A percentile compares a stretch with the other conserved stretches of the same genome.
phyloP scores from a whole-genome alignment of 1,140 invertebrate genomes.

The Amphibalanus amphitrite region DNA sequence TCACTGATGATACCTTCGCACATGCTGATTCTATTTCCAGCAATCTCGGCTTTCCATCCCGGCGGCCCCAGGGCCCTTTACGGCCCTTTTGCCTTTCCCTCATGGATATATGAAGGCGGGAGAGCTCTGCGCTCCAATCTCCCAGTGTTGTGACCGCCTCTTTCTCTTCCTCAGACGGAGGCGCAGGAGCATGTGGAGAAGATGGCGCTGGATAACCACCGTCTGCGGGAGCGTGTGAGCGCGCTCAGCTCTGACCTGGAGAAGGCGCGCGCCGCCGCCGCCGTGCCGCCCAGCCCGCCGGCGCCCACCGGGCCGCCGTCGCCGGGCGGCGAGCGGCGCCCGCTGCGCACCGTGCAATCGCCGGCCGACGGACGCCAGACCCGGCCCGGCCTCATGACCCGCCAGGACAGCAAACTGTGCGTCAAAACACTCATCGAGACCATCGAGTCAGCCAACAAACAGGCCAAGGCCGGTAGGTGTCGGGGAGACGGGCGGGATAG shows the following conservation, averaged over 20 bases:
- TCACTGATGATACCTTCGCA: no score
- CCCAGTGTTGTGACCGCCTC: no score
- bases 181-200: slow-evolving; percentile 62
- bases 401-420: slow-evolving; percentile 59
- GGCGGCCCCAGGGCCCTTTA: no score
- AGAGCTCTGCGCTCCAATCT: no score
- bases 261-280: slow-evolving; percentile 33
- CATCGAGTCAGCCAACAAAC: slow-evolving; percentile 50
- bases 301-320: not conserved
- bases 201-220: slow-evolving; percentile 60
- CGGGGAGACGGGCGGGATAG: no score
- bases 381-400: slow-evolving; percentile 35
- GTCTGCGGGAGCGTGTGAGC: slow-evolving; percentile 42
- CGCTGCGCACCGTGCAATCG: not conserved
- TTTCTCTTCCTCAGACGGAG: slow-evolving; percentile 34
- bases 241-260: slow-evolving; percentile 57
- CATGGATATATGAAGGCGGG: no score
- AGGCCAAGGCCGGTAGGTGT: slow-evolving; percentile 41
- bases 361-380: slow-evolving; percentile 5
- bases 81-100: no score
- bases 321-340: not conserved
- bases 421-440: slow-evolving; percentile 77
- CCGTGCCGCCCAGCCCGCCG: slow-evolving; percentile 8
- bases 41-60: no score
- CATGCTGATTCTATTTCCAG: no score